These are phyloP conservation scores for Sebastes flavidus DNA, from an alignment of 2,797 vertebrate genomes.

Conservation along the genomic window DNA sequence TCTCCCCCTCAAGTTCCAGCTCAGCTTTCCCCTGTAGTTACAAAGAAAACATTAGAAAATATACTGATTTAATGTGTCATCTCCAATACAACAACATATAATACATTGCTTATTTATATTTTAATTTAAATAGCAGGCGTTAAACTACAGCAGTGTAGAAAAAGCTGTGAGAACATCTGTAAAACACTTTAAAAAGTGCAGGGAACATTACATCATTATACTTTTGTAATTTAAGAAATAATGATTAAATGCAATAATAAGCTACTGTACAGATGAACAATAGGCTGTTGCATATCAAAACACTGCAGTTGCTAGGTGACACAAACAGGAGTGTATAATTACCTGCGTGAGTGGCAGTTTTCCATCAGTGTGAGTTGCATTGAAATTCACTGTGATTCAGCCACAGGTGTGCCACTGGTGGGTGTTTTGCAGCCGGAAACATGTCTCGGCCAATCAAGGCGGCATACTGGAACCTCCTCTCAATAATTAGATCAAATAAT, in stretches of 20 bases:
- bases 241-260: constrained; percentile 6
- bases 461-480: constrained; percentile 3
- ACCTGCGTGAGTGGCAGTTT: constrained; percentile 57
- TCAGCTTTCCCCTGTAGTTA: background rate
- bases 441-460: constrained; percentile 38
- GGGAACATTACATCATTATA: background rate
- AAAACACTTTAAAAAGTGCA: background rate
- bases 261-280: constrained; percentile 10
- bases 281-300: constrained; percentile 36
- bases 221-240: background rate
- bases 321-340: constrained; percentile 60
- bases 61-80: background rate
- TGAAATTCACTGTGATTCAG: constrained; percentile 51
- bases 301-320: constrained; percentile 55
- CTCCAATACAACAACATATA: background rate
- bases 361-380: constrained; percentile 34
- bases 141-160: background rate
- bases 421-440: constrained; percentile 43
- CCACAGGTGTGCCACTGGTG: constrained; percentile 68
- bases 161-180: background rate
- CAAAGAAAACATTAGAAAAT: background rate
- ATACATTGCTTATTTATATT: background rate
- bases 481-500: constrained; percentile 61
- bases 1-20: background rate
- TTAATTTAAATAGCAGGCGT: background rate